A percentile compares a stretch with the other conserved stretches of the same genome.
Conservation (phyloP, 2,797 vertebrate genomes). For the Kryptopterus vitreolus region DNA sequence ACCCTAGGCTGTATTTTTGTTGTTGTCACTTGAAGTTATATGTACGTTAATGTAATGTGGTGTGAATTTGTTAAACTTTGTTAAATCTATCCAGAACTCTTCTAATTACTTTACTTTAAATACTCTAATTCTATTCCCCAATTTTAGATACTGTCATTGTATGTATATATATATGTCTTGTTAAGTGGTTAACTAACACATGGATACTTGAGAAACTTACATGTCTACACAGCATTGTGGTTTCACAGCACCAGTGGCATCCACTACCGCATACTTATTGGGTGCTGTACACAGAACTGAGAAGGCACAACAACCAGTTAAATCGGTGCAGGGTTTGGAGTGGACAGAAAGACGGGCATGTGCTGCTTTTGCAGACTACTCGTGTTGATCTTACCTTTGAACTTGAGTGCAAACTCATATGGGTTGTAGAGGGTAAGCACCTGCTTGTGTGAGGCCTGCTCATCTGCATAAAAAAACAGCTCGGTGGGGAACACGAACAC, state of each 20-base stretch:
- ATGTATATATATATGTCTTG: not conserved
- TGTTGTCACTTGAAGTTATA: not conserved
- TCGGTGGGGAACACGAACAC: conserved; percentile 99
- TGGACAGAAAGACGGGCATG: not conserved
- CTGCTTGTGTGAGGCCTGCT: conserved; percentile 97
- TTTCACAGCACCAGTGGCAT: conserved; percentile 94
- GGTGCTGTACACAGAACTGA: conserved; percentile 98
- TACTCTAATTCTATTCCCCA: not conserved
- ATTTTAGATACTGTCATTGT: not conserved
- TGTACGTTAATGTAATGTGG: not conserved
- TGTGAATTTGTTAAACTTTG: too few species aligned
- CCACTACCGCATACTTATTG: conserved; percentile 95
- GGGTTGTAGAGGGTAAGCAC: conserved; percentile 99
- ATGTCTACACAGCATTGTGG: conserved; percentile 98
- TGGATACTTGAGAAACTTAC: conserved; percentile 77
- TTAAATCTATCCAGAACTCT: not conserved
- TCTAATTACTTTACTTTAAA: not conserved
- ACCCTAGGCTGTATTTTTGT: not conserved
- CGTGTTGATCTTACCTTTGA: conserved; percentile 87
- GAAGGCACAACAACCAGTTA: conserved; percentile 43
- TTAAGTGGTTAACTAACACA: not conserved
- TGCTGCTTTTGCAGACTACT: not conserved
- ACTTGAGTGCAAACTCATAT: conserved; percentile 99
- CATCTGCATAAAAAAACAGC: conserved; percentile 97
- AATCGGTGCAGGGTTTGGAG: not conserved